phyloP scores from a whole-genome alignment of 2,113 vertebrate genomes.

The Bos taurus region ARS-UCD2.0 NC_037331.1:100768501-100769000 shows the following conservation, averaged over 20 bases:
- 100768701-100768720: background rate
- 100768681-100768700: background rate
- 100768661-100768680: background rate
- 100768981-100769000: background rate
- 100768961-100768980: background rate
- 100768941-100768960: background rate
- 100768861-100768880: background rate
- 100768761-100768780: background rate
- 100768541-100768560: background rate
- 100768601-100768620: background rate
- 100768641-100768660: background rate
- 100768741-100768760: background rate
- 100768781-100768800: background rate
- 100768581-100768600: background rate
- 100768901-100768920: background rate
- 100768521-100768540: background rate
- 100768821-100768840: background rate
- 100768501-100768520: background rate
- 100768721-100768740: background rate
- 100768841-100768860: background rate
- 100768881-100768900: background rate
- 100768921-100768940: background rate
- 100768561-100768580: fast-evolving
- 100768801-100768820: background rate
- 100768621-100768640: background rate